Base-by-base conservation (phyloP, 2,888 invertebrate genomes). In the Platerodrilus igneus region DNA sequence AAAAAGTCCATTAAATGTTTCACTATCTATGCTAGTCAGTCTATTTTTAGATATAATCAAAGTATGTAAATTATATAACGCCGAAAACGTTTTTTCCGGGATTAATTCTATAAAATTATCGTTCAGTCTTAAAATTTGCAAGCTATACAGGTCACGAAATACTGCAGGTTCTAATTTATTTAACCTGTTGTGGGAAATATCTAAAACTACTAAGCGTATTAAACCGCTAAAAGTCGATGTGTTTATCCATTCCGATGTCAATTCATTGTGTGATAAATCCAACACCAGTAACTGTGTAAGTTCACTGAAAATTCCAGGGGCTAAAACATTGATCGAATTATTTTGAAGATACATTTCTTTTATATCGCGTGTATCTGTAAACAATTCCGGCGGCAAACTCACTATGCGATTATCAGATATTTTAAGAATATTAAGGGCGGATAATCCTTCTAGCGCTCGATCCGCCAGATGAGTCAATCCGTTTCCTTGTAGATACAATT, bases 181-280 rank as follows among this genome's bases (percentile, higher is more conserved):
- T 44, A 90, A 79, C 53, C 80, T 73, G 63, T 90, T 90, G 62
- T 78, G 77, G 28, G 86, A 84, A 50, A 88, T 73, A 62, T 87
- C 86, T 41, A 90, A 70, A 50, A 85, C 83, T 15, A 86, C 81
- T 8, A 90, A 73, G 41, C 86, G 74, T 53, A 84, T 79, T 22
- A 89, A 71, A 52, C 86, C 86, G 29, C 80, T 74, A 64, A 89
- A 88, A 7, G 87, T 87, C 2, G 81, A 83, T 13, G 86, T 78
- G 62, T 84, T 86, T 46, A 86, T 83, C 86, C 86, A 86, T 60
- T 86, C 87, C 29, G 84, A 80, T 2, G 85, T 83, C 45, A 90
- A 70, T 66, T 86, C 85, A 63, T 88, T 88, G 53, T 79, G 78
- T 16, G 86, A 84, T 55, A 88, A 68, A 67, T 88, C 86, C 45